Percentiles rank a stretch among this genome's conserved stretches.
phyloP scores from a whole-genome alignment of 2,888 invertebrate genomes.

The Phyllotreta cruciferae region DNA sequence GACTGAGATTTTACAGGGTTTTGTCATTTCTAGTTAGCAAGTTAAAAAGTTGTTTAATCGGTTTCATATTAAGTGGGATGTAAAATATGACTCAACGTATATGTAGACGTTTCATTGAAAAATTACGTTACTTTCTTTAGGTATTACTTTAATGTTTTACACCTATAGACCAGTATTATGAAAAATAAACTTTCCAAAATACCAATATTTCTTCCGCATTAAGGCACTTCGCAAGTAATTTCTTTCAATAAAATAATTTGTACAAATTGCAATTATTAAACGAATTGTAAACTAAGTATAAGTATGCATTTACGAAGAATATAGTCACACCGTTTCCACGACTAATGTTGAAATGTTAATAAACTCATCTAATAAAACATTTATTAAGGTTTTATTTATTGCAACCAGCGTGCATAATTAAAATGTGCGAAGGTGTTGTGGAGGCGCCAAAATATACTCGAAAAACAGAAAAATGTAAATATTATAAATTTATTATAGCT shows the following conservation, averaged over 20 bases:
- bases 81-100: slow-evolving; percentile 23
- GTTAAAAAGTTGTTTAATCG: slow-evolving; percentile 21
- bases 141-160: slow-evolving; percentile 25
- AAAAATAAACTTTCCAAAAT: background rate
- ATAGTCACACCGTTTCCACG: background rate
- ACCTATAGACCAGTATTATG: slow-evolving; percentile 22
- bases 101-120: slow-evolving; percentile 19
- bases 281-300: background rate
- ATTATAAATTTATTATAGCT: too few species aligned
- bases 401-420: slow-evolving; percentile 9
- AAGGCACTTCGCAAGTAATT: too few species aligned
- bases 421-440: slow-evolving; percentile 8
- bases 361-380: background rate
- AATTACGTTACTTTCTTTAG: slow-evolving; percentile 33
- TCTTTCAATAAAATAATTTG: too few species aligned
- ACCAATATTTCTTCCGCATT: too few species aligned
- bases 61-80: slow-evolving; percentile 22
- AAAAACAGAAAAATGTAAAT: too few species aligned
- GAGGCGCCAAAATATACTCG: slow-evolving; percentile 8
- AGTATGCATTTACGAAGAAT: too few species aligned
- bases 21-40: slow-evolving; percentile 18
- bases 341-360: slow-evolving; percentile 4
- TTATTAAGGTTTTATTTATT: slow-evolving; percentile 8
- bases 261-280: background rate
- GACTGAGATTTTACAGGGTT: slow-evolving; percentile 7